phyloP scores from a whole-genome alignment of 2,113 vertebrate genomes.

The Oryzias celebensis region DNA sequence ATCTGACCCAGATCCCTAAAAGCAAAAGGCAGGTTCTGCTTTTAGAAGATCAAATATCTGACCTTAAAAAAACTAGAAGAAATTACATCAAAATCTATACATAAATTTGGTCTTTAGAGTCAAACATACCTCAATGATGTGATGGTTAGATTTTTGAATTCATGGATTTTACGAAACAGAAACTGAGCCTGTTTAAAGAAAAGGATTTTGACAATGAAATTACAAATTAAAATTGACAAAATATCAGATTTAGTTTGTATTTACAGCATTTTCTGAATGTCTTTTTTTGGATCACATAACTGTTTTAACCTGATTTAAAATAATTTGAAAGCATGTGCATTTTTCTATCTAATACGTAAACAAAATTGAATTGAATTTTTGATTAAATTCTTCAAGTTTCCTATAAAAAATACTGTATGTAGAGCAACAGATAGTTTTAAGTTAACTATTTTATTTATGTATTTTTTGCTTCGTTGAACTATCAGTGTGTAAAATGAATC shows the following conservation, averaged over 20 bases:
- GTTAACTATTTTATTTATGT: too few relatives aligned
- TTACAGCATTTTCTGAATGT: too few relatives aligned
- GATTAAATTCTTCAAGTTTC: too few relatives aligned
- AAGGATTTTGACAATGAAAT: slow-evolving; percentile 12
- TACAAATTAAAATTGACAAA: not conserved
- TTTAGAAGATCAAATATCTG: not conserved
- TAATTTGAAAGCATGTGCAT: too few relatives aligned
- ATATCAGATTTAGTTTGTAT: too few relatives aligned
- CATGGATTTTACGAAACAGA: slow-evolving; percentile 81
- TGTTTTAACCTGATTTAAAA: too few relatives aligned
- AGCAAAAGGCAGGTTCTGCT: slow-evolving; percentile 6
- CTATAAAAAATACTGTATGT: too few relatives aligned
- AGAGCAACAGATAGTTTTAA: too few relatives aligned
- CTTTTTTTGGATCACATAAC: too few relatives aligned
- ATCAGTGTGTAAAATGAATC: not conserved
- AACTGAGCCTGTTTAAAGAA: slow-evolving; percentile 80
- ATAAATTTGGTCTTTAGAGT: not conserved
- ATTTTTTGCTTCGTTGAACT: not conserved
- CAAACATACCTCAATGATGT: slow-evolving; percentile 78
- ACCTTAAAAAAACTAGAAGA: slow-evolving; percentile 3
- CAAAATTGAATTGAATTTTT: too few relatives aligned
- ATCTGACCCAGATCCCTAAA: slow-evolving; percentile 81
- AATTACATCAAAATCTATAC: not conserved
- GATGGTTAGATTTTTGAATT: slow-evolving; percentile 72
- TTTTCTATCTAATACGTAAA: too few relatives aligned